These are phyloP conservation scores for Oreochromis grahami DNA, from an alignment of 2,797 vertebrate genomes.

Conservation along the genomic window DNA sequence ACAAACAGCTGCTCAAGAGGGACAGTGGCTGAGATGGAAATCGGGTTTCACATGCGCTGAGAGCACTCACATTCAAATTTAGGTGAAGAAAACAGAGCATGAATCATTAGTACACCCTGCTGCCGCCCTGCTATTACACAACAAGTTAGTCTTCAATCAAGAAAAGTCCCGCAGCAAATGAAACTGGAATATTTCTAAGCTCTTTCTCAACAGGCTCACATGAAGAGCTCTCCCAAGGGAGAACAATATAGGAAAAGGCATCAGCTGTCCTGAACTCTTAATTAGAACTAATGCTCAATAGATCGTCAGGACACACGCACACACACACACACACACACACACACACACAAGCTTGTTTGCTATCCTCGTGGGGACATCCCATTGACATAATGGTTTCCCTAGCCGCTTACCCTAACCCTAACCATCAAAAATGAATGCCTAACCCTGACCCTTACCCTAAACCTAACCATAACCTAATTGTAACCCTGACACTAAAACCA, in stretches of 20 bases:
- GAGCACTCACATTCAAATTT: conserved; percentile 9
- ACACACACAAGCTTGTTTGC: too few species aligned
- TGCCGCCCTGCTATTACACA: conserved; percentile 35
- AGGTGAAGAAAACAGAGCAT: conserved; percentile 26
- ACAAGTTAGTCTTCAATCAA: conserved; percentile 8
- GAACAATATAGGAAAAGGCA: conserved; percentile 9
- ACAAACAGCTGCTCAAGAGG: not conserved
- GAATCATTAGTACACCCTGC: conserved; percentile 15
- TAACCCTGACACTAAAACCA: too few species aligned
- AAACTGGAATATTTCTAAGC: not conserved
- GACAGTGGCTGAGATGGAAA: not conserved
- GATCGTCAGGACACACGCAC: conserved; percentile 2
- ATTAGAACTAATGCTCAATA: conserved; percentile 39
- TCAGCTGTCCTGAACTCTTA: conserved; percentile 57
- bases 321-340: not conserved
- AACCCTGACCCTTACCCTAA: too few species aligned
- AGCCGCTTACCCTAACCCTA: too few species aligned
- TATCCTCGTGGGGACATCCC: too few species aligned
- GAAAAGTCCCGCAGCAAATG: conserved; percentile 7
- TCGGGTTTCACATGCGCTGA: not conserved
- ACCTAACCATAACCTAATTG: too few species aligned
- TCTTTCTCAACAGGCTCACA: not conserved
- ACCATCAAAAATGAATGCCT: too few species aligned
- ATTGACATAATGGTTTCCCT: too few species aligned
- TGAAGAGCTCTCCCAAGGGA: conserved; percentile 33